These are phyloP conservation scores for Labrus mixtus DNA, from an alignment of 2,113 vertebrate genomes.

Conservation along the genomic window DNA sequence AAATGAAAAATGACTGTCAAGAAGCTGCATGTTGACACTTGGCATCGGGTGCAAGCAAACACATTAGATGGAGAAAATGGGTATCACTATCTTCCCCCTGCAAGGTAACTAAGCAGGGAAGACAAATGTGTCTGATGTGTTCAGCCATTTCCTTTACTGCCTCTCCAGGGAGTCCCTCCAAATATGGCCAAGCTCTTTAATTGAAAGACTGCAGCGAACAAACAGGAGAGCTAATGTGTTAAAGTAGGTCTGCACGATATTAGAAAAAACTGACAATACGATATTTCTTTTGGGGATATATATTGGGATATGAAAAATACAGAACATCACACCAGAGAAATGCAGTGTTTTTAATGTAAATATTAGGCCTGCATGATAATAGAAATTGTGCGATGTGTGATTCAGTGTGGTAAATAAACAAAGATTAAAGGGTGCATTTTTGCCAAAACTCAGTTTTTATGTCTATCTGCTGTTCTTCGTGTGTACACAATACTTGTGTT, in stretches of 20 bases:
- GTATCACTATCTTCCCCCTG: slow-evolving; percentile 62
- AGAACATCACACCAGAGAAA: too few relatives aligned
- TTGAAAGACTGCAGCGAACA: slow-evolving; percentile 59
- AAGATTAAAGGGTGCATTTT: too few relatives aligned
- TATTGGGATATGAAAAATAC: too few relatives aligned
- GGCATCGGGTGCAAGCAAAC: slow-evolving; percentile 66
- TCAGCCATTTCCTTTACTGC: slow-evolving; percentile 60
- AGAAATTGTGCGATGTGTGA: too few relatives aligned
- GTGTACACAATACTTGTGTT: too few relatives aligned
- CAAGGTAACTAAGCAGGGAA: slow-evolving; percentile 69
- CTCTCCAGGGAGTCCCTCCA: slow-evolving; percentile 52
- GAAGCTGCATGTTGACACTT: slow-evolving; percentile 69
- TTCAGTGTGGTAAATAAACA: too few relatives aligned
- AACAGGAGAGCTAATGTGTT: slow-evolving; percentile 27
- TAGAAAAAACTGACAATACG: neutral
- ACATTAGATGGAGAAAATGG: slow-evolving; percentile 72
- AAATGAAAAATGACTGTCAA: slow-evolving; percentile 72
- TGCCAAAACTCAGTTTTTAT: too few relatives aligned
- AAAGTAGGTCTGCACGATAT: neutral
- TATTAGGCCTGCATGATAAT: too few relatives aligned
- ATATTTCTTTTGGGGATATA: too few relatives aligned
- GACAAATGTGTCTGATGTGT: slow-evolving; percentile 66
- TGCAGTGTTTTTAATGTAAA: too few relatives aligned
- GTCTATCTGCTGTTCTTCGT: too few relatives aligned
- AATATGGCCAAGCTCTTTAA: slow-evolving; percentile 52